Percentiles rank a stretch among this genome's conserved stretches.
phyloP scores from a whole-genome alignment of 2,113 vertebrate genomes.

The Ursus arctos region DNA sequence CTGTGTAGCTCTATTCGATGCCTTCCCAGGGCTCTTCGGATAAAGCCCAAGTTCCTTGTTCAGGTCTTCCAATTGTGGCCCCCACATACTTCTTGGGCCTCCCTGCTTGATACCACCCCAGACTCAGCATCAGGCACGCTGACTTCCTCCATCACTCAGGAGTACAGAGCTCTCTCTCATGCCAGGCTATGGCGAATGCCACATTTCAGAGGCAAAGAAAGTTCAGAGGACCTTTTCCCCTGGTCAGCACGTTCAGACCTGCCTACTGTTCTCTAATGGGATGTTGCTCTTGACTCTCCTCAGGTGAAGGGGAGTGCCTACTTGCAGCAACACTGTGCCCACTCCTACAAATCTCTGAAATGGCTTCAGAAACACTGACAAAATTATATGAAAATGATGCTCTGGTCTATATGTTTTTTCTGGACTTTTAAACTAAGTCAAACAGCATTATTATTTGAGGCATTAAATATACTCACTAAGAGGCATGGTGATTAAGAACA shows the following conservation, averaged over 20 bases:
- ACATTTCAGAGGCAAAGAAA: background rate
- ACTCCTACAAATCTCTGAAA: background rate
- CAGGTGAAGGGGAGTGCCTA: background rate
- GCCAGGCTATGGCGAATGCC: background rate
- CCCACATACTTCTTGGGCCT: background rate
- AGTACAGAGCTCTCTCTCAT: background rate
- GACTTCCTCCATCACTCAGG: background rate
- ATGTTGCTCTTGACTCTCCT: background rate
- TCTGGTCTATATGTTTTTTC: background rate
- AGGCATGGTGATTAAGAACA: background rate
- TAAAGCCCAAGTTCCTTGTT: background rate
- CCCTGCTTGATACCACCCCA: background rate
- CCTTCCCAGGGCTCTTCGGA: background rate
- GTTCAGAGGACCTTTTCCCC: constrained; percentile 58
- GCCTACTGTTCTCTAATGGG: background rate
- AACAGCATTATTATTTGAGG: background rate
- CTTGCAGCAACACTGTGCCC: background rate
- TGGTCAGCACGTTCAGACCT: constrained; percentile 24
- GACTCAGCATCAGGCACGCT: background rate
- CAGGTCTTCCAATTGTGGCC: background rate
- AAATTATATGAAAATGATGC: background rate
- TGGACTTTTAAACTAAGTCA: background rate
- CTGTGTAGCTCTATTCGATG: background rate
- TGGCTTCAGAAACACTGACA: background rate
- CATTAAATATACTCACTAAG: background rate